Conservation (phyloP, 2,888 invertebrate genomes). For the Melanophora roralis region DNA sequence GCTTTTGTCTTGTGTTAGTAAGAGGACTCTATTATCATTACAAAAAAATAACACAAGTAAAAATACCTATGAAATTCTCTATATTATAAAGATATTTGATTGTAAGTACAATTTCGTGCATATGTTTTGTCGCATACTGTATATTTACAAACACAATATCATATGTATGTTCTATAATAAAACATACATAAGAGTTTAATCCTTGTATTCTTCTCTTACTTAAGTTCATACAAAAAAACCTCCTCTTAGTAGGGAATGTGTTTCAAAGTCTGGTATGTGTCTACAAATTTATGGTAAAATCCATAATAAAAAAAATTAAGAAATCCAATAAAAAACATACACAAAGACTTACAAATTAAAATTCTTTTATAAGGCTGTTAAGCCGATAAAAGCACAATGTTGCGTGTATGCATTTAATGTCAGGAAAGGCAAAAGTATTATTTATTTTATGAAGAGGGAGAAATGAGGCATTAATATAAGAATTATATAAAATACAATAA, state of each 20-base stretch:
- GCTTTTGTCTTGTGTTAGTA: too few relatives aligned
- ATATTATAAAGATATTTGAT: too few relatives aligned
- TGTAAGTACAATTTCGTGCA: too few relatives aligned
- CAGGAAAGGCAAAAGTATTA: background rate
- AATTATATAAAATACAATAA: background rate
- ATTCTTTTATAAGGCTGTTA: slow-evolving; percentile 11
- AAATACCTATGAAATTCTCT: too few relatives aligned
- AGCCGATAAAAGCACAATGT: slow-evolving; percentile 18
- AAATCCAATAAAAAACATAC: slow-evolving; percentile 14
- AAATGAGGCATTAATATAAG: background rate
- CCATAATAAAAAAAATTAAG: background rate
- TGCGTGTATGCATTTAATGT: background rate
- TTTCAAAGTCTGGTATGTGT: slow-evolving; percentile 54
- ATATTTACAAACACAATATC: too few relatives aligned
- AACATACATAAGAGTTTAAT: too few relatives aligned
- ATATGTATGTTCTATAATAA: too few relatives aligned
- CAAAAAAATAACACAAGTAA: too few relatives aligned
- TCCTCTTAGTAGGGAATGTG: slow-evolving; percentile 11
- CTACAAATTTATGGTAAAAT: slow-evolving; percentile 47
- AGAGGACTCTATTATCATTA: too few relatives aligned
- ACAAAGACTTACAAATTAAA: slow-evolving; percentile 31
- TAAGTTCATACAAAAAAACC: background rate
- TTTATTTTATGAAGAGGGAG: background rate
- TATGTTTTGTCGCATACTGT: too few relatives aligned
- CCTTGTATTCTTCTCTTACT: too few relatives aligned